These are phyloP conservation scores for Agrilus cyanescens DNA, from an alignment of 2,888 invertebrate species.

Conservation along the genomic window DNA sequence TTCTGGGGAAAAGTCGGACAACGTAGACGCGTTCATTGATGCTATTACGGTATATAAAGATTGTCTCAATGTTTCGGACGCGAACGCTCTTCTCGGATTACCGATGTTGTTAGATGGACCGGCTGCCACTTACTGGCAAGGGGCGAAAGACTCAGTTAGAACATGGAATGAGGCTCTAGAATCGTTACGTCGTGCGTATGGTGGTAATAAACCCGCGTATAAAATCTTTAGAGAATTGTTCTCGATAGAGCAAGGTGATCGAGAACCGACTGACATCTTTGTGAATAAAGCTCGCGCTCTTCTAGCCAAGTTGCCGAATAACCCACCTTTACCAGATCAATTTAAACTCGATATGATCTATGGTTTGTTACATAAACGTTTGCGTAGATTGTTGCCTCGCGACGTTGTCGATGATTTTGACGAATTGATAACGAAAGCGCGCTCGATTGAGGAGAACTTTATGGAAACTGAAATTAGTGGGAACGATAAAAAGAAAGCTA, in stretches of 20 bases:
- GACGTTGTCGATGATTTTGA: neutral
- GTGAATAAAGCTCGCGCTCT: constrained; percentile 2
- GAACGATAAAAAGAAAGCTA: too few species aligned
- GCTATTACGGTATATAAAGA: constrained; percentile 1
- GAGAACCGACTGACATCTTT: constrained; percentile 1
- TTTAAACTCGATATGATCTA: constrained; percentile 2
- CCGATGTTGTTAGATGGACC: constrained; percentile 1
- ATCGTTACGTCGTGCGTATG: neutral
- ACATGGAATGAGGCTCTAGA: constrained; percentile 1
- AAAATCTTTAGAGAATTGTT: constrained; percentile 3
- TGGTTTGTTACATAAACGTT: neutral
- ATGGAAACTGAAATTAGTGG: too few species aligned
- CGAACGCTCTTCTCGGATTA: constrained; percentile 1
- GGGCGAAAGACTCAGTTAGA: neutral
- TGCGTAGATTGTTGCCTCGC: neutral
- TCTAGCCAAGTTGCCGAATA: neutral
- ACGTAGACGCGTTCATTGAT: constrained; percentile 1
- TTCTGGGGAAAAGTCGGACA: neutral
- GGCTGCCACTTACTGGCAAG: constrained; percentile 1
- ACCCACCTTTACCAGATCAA: neutral
- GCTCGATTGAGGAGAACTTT: neutral
- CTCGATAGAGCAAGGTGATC: neutral
- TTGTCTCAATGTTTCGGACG: too few species aligned
- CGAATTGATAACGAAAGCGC: neutral
- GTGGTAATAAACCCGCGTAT: neutral